Evolutionary conservation across 2,797 vertebrate species (phyloP).

Genomic region (Huso huso): DNA sequence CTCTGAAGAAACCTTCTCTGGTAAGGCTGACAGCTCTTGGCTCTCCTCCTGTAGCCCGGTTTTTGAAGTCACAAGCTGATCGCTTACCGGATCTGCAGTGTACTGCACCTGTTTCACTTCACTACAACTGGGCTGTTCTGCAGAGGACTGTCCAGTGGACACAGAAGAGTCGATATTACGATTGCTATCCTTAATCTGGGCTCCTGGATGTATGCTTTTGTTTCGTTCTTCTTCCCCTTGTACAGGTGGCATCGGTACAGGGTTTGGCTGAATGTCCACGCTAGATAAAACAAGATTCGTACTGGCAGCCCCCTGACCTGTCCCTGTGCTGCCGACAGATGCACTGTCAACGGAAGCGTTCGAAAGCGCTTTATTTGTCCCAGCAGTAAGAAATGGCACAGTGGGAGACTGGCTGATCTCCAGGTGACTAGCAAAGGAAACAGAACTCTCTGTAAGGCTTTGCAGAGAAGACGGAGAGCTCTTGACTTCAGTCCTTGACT

Average conservation of each 20-base stretch:
- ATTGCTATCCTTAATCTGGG: not conserved
- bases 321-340: not conserved
- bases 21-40: not conserved
- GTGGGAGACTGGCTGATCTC: constrained; percentile 76
- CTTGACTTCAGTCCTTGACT: not conserved
- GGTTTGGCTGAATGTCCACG: not conserved
- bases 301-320: not conserved
- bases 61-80: constrained; percentile 20
- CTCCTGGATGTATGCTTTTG: not conserved
- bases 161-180: too few relatives aligned
- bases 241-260: not conserved
- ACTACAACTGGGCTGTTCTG: not conserved
- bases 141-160: not conserved
- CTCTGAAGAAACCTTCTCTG: not conserved
- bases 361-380: not conserved
- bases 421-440: constrained; percentile 58
- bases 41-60: constrained; percentile 2
- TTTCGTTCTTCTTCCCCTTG: not conserved
- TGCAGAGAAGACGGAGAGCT: constrained; percentile 41
- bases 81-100: not conserved
- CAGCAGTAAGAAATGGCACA: not conserved
- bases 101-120: constrained; percentile 1
- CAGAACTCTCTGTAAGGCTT: constrained; percentile 17
- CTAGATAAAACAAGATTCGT: constrained; percentile 4
- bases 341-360: not conserved